Evolutionary conservation across 2,888 invertebrate species (phyloP).

Genomic region (Coecobrya sp.): DNA sequence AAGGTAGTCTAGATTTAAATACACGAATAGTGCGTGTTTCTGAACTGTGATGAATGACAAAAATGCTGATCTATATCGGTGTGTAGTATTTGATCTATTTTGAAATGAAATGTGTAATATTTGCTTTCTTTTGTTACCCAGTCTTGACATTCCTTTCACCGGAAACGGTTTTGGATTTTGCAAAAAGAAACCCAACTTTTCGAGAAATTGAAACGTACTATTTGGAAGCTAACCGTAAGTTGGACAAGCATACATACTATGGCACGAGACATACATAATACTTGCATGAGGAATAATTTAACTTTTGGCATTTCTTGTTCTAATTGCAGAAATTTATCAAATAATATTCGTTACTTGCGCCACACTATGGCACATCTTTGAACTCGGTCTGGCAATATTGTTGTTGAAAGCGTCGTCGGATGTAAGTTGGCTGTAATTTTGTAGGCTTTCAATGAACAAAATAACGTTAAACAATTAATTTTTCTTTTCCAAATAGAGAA

Average conservation of each 20-base stretch:
- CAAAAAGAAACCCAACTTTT: conserved; percentile 78
- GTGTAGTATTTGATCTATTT: too few relatives aligned
- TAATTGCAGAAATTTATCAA: conserved; percentile 77
- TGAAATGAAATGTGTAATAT: conserved; percentile 33
- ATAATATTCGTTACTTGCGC: conserved; percentile 77
- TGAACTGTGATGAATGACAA: background rate
- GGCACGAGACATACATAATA: background rate
- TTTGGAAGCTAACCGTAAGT: conserved; percentile 75
- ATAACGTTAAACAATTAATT: too few relatives aligned
- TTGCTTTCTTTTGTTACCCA: background rate
- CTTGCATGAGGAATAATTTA: background rate
- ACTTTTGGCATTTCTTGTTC: background rate
- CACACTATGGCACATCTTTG: conserved; percentile 80
- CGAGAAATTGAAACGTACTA: conserved; percentile 75
- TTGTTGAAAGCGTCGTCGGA: conserved; percentile 77
- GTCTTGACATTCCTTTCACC: conserved; percentile 81
- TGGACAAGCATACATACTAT: background rate
- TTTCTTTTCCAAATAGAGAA: conserved; percentile 55
- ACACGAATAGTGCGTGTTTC: too few relatives aligned
- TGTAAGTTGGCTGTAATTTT: conserved; percentile 44
- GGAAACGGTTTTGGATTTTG: conserved; percentile 71
- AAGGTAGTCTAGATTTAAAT: background rate
- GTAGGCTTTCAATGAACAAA: background rate
- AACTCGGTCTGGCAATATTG: conserved; percentile 82
- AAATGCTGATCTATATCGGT: background rate